Base-by-base conservation (phyloP, 2,888 invertebrate genomes). In the Epicampocera succincta region DNA sequence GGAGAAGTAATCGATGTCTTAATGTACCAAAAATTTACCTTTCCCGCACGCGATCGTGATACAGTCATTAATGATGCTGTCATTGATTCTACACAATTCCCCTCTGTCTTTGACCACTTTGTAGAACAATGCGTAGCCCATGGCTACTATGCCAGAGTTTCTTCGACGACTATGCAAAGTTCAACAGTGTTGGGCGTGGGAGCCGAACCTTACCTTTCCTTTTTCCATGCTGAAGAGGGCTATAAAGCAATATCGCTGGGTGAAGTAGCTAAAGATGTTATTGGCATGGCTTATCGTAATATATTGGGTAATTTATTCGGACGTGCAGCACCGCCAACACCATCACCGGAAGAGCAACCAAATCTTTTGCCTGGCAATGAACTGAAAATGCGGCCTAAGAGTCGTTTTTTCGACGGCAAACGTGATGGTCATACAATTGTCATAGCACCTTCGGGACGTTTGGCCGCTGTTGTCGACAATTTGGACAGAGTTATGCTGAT, bases 211-310 rank as follows among this genome's bases (percentile, higher is more conserved):
- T 98, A 95, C 90, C 89, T 97, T 77, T 97, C 96, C 1, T 97
- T 97, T 90, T 97, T 97, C 91, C 96, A 95, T 91, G 97, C 97
- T 6, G 92, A 97, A 69, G 98, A 98, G 93, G 98, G 97, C 21
- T 95, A 95, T 69, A 92, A 95, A 17, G 95, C 95, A 38, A 96
- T 96, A 0, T 93, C 95, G 13, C 92, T 98, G 13, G 95, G 96
- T 65, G 98, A 98, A 89, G 97, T 98, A n/a, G 98, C 98, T 0
- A 95, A 96, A 89, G 97, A 96, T 69, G 96, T 98, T 63, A 84
- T 90, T 25, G 90, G 90, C 0, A 84, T 88, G 84, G 97, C 97
- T 1, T 95, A 94, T 88, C 89, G 88, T 38, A 97, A 96, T 92
- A 92, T 98, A 29, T 95, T 96, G n/a, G 95, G 96, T 88, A 94